These are phyloP conservation scores for Kuschelorhynchus macadamiae DNA, from an alignment of 2,888 invertebrate species.

Conservation along the genomic window DNA sequence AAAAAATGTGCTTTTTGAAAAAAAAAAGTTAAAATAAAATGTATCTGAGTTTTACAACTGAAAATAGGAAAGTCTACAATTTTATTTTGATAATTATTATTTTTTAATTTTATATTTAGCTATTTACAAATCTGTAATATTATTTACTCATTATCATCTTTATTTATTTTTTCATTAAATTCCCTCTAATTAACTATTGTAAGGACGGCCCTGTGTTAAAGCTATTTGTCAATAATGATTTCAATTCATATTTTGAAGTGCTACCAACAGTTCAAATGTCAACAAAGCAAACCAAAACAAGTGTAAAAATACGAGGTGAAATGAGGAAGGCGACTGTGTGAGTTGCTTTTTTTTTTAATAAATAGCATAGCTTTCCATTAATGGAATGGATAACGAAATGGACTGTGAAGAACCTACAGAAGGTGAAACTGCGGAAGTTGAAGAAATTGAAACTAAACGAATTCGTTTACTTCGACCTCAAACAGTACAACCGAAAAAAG, in stretches of 20 bases:
- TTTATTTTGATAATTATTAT: too few relatives aligned
- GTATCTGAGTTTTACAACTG: too few relatives aligned
- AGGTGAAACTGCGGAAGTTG: constrained; percentile 18
- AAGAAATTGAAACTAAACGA: constrained; percentile 50
- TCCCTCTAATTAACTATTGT: too few relatives aligned
- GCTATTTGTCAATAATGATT: not conserved
- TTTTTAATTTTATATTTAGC: too few relatives aligned
- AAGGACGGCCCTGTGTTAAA: not conserved
- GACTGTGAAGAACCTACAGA: constrained; percentile 40
- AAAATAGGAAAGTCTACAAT: too few relatives aligned
- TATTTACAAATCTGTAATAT: too few relatives aligned
- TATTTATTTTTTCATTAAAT: too few relatives aligned
- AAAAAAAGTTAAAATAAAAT: too few relatives aligned
- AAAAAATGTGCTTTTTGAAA: too few relatives aligned
- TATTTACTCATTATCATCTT: too few relatives aligned
- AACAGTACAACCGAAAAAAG: constrained; percentile 64
- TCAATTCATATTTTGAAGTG: constrained; percentile 5
- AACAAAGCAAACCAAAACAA: constrained; percentile 37
- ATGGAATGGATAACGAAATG: constrained; percentile 44
- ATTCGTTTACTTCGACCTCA: constrained; percentile 63
- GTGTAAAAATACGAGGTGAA: constrained; percentile 34
- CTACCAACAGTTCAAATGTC: constrained; percentile 4
- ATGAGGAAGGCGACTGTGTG: constrained; percentile 33
- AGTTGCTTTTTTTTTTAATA: constrained; percentile 18
- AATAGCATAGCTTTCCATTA: constrained; percentile 18